Percentiles rank a stretch among this genome's conserved stretches.
Conservation (phyloP, 2,113 vertebrate species). For the Natator depressus region DNA sequence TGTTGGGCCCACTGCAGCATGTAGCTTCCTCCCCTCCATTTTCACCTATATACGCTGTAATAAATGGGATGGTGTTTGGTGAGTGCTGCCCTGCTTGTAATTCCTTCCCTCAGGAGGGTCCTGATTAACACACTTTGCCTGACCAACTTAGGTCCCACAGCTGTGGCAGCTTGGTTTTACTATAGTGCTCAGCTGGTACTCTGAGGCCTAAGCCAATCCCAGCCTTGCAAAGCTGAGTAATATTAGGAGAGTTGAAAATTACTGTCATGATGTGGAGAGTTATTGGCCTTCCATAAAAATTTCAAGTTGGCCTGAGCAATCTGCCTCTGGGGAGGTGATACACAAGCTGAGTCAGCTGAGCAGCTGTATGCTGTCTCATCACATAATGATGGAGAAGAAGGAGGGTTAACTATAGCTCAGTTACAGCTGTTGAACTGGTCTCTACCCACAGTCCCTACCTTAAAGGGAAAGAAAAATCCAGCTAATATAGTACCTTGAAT, state of each 20-base stretch:
- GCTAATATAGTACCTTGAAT: neutral
- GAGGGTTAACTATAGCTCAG: neutral
- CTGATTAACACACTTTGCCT: neutral
- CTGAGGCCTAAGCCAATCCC: neutral
- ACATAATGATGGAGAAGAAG: neutral
- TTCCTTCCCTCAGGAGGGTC: rapidly evolving
- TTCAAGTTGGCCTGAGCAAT: neutral
- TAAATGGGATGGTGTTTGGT: neutral
- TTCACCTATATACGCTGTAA: neutral
- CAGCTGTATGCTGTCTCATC: neutral
- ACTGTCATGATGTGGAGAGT: neutral
- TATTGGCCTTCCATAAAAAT: neutral
- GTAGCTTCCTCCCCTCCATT: neutral
- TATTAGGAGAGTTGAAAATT: neutral
- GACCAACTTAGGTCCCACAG: neutral
- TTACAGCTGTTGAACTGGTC: neutral
- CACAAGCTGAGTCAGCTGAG: neutral
- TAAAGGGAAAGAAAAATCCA: neutral
- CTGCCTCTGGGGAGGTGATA: rapidly evolving
- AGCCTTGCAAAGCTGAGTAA: neutral
- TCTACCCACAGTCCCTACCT: neutral
- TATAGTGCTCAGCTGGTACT: neutral
- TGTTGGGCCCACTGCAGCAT: neutral
- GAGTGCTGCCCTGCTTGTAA: neutral
- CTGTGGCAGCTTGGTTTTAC: neutral